phyloP scores from a whole-genome alignment of 1,140 invertebrate species.

The Ganaspis sp. region DNA sequence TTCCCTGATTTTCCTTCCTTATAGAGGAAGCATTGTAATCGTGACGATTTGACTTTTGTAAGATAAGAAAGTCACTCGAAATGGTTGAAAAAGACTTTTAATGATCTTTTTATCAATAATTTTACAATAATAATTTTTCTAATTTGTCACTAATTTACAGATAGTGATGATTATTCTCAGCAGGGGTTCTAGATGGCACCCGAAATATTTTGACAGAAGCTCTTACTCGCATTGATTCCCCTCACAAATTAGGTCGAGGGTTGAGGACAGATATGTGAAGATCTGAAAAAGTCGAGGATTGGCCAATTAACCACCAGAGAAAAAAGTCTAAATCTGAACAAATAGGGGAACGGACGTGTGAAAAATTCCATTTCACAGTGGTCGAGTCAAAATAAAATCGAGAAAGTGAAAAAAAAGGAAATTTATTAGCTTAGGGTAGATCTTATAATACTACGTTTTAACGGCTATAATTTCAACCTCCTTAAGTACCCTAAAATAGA shows the following conservation, averaged over 20 bases:
- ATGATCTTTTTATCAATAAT: too few species aligned
- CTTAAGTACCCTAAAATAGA: neutral
- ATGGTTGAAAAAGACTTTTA: too few species aligned
- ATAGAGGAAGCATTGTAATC: too few species aligned
- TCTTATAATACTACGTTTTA: neutral
- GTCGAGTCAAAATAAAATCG: conserved; percentile 12
- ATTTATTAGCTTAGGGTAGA: conserved; percentile 14
- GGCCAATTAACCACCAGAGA: neutral
- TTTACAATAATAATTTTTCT: too few species aligned
- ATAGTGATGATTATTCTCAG: neutral
- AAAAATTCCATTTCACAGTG: conserved; percentile 26
- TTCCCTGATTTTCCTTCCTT: too few species aligned
- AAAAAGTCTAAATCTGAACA: neutral
- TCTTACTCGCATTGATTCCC: neutral
- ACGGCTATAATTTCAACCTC: neutral
- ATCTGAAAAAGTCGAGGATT: neutral
- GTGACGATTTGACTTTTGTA: too few species aligned
- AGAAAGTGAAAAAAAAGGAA: neutral
- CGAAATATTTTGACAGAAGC: conserved; percentile 14
- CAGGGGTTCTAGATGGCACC: neutral
- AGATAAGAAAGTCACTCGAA: too few species aligned
- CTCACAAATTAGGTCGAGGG: conserved; percentile 5
- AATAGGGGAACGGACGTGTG: conserved; percentile 21
- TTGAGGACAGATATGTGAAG: neutral
- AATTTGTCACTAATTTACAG: neutral